Evolutionary conservation across 1,140 invertebrate species (phyloP), one percentile per base, ranked within the genome.

Genomic region (Drosophila virilis): DNA sequence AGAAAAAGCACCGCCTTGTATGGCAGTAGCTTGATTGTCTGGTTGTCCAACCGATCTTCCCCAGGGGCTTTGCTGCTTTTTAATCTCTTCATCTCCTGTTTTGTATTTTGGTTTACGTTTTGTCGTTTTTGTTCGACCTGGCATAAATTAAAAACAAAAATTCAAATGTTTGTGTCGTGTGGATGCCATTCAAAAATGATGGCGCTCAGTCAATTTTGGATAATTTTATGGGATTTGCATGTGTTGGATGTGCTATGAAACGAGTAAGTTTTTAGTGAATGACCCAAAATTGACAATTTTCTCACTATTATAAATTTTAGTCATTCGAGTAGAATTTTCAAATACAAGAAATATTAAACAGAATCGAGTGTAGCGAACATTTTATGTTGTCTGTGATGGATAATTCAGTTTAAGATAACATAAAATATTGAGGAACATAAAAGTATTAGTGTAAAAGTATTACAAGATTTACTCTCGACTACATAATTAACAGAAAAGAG

Each of bases 171-270:
- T 13, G 12, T 32, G 70, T 55, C 64, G 59, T 78, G 76, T 69
- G 64, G 52, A 59, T 51, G 38, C 46, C 50, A 70, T 68, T 55
- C 64, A 43, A 72, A 28, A 72, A 67, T 72, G 38, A 67, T 71
- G 51, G 60, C 50, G 15, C 42, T 57, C n/a, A 50, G 68, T 42
- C 52, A 60, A 46, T 60, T 69, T 67, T 61, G 38, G 58, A 61
- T 69, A 62, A 17, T 60, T 84, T 86, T 82, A 77, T 77, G 67
- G 45, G 38, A 75, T 71, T 78, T 38, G 51, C 57, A 85, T 85
- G 83, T 78, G 66, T 79, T 66, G 54, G 28, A n/a, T 51, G 54
- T 33, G 62, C 69, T 48, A 71, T 66, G 6, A 57, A 66, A 57
- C 50, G n/a, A 9, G 6, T 32, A 2, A 32, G 6, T 48, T 70